Evolutionary conservation across 2,113 vertebrate species (phyloP).

Genomic region (Mustela nigripes): DNA sequence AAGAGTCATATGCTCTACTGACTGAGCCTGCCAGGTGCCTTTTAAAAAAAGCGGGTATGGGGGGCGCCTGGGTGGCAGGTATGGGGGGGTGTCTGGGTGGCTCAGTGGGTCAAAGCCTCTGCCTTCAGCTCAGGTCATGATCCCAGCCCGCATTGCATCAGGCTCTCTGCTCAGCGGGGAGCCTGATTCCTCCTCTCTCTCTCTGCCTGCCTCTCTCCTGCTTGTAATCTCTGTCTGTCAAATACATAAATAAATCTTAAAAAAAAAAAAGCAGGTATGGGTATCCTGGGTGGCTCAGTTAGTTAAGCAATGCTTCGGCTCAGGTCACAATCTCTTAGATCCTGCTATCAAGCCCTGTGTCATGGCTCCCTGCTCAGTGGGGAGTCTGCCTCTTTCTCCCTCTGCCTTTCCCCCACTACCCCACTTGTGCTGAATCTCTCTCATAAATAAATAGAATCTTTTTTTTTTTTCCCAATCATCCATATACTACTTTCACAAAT

Average conservation of each 20-base stretch:
- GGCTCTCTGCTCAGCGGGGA: too few relatives aligned
- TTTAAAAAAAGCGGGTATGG: constrained; percentile 6
- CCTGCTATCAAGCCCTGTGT: neutral
- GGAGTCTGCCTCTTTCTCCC: neutral
- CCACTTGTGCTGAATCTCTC: neutral
- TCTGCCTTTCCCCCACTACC: neutral
- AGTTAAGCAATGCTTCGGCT: too few relatives aligned
- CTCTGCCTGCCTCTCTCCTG: too few relatives aligned
- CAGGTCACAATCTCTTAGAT: neutral
- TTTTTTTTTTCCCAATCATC: neutral
- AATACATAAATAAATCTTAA: too few relatives aligned
- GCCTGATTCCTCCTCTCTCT: too few relatives aligned
- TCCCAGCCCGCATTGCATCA: too few relatives aligned
- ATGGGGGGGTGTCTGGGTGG: too few relatives aligned
- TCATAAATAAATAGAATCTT: neutral
- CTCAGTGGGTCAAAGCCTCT: too few relatives aligned
- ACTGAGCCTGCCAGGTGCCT: neutral
- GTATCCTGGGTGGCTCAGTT: too few relatives aligned
- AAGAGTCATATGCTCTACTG: neutral
- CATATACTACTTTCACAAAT: neutral
- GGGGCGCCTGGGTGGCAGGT: too few relatives aligned
- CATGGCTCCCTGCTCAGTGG: neutral
- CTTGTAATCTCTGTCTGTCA: too few relatives aligned
- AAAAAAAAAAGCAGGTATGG: neutral
- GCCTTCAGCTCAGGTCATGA: too few relatives aligned